Evolutionary conservation across 1,140 invertebrate species (phyloP).

Genomic region (Leptopilina clavipes): DNA sequence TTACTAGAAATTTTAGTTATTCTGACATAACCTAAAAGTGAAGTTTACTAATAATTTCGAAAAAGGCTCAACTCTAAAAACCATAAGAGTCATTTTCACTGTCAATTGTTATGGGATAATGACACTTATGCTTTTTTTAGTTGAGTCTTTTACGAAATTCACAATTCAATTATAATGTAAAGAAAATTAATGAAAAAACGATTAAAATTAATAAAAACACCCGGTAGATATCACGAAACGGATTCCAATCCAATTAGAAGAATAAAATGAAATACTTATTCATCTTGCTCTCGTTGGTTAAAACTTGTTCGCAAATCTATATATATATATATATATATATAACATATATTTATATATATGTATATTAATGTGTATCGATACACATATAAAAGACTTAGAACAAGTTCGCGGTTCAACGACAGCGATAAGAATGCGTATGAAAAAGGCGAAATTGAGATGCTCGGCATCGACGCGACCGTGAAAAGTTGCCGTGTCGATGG

Average conservation of each 20-base stretch:
- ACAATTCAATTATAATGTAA: neutral
- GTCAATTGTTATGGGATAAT: no score
- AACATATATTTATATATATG: neutral
- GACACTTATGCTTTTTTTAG: no score
- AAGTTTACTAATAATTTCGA: no score
- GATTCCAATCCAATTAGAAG: slow-evolving; percentile 27
- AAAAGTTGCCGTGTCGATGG: slow-evolving; percentile 7
- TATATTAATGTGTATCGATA: neutral
- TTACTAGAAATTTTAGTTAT: no score
- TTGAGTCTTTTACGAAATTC: no score
- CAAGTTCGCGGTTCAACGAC: slow-evolving; percentile 27
- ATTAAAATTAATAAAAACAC: neutral
- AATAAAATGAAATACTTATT: slow-evolving; percentile 22
- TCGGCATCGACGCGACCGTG: slow-evolving; percentile 19
- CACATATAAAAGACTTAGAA: slow-evolving; percentile 1
- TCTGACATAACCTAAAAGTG: no score
- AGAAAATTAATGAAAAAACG: neutral
- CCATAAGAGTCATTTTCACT: no score
- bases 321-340: neutral
- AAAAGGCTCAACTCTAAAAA: no score
- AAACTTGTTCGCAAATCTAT: slow-evolving; percentile 8
- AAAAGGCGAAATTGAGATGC: slow-evolving; percentile 28
- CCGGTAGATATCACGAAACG: neutral
- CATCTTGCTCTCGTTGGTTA: slow-evolving; percentile 11
- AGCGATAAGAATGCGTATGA: slow-evolving; percentile 21